Percentiles rank a stretch among this genome's conserved stretches.
phyloP scores from a whole-genome alignment of 2,113 vertebrate species.

The Taurulus bubalis region DNA sequence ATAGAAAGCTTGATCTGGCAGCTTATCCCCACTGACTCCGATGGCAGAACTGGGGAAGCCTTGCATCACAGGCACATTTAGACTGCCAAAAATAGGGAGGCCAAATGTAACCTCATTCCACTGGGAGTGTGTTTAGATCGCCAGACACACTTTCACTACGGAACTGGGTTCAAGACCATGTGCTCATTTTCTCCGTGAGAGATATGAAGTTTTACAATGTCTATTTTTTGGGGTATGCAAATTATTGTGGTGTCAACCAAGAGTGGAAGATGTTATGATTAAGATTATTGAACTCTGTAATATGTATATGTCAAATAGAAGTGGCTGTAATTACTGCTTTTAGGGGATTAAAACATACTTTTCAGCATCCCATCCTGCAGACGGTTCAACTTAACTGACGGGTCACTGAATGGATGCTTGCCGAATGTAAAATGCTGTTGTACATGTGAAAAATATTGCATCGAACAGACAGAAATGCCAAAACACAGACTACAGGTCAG shows the following conservation, averaged over 20 bases:
- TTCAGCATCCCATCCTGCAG: background rate
- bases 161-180: background rate
- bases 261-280: background rate
- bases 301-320: background rate
- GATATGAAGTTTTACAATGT: constrained; percentile 10
- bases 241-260: background rate
- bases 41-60: constrained; percentile 9
- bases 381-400: background rate
- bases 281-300: background rate
- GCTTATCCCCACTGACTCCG: background rate
- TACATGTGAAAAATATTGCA: background rate
- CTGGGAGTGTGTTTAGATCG: constrained; percentile 26
- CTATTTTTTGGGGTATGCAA: background rate
- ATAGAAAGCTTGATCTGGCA: background rate
- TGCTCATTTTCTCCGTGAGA: background rate
- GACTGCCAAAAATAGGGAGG: constrained; percentile 56
- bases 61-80: background rate
- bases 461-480: background rate
- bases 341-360: background rate
- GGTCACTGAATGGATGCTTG: background rate
- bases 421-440: background rate
- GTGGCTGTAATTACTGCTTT: background rate
- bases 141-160: background rate
- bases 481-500: background rate
- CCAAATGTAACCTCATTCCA: constrained; percentile 44